Base-by-base conservation (phyloP, 2,888 invertebrate species). In the Pomacea canaliculata region DNA sequence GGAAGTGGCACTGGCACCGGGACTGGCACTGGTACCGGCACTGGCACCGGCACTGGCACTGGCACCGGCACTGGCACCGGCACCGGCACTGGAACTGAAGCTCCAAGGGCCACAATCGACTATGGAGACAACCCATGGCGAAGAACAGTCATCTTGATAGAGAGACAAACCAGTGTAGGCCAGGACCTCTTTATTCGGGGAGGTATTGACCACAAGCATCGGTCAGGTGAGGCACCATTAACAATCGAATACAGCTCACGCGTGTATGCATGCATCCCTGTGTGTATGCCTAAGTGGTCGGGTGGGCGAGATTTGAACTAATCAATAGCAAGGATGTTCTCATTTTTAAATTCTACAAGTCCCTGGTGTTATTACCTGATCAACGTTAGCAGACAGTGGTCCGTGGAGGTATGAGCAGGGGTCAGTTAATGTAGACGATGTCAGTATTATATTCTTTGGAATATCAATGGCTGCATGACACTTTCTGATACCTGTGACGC, bases 161-260 rank as follows among this genome's bases (percentile, higher is more conserved):
- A 90, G 76, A 85, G 83, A 78, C 82, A 85, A 48, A 92, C 91
- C 0, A 73, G 77, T 1, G 80, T 84, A 0, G 92, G 92, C 37
- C 88, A 92, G 81, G 89, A 92, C 79, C 68, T 92, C 67, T 92
- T 92, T 84, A 85, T 92, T 68, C 81, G 91, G 62, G 92, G 92
- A 19, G 92, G 89, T 16, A 82, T 89, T 59, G 85, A 84, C 68
- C 84, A 85, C 63, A 70, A 76, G 10, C 82, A 82, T 19, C 80
- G 84, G 60, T 59, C 84, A 78, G 88, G 88, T 89, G 63, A 63
- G 63, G 27, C 10, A 56, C 51, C 12, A 63, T 12, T 63, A 12
- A 60, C 7, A 18, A n/a, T n/a, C 7, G 60, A n/a, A 60, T 60
- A n/a, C 4, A 60, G n/a, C n/a, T 1, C 12, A 7, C 12, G 51